Percentiles rank a stretch among this genome's conserved stretches.
These are phyloP conservation scores for Alviniconcha strummeri DNA, from an alignment of 2,888 invertebrate genomes.

Conservation along the genomic window DNA sequence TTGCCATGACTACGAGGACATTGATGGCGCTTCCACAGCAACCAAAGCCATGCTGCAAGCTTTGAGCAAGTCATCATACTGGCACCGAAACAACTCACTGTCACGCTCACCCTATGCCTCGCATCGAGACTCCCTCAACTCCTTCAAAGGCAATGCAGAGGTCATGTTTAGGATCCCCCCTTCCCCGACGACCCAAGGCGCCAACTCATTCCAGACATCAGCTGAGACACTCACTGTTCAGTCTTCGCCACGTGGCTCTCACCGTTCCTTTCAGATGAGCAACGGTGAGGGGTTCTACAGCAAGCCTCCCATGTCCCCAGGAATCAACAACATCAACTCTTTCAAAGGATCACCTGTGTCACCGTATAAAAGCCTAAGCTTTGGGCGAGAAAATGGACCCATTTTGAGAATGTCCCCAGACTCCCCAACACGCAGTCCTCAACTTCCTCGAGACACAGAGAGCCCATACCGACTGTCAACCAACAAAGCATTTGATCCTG, in stretches of 20 bases:
- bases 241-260: constrained; percentile 44
- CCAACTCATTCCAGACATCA: constrained; percentile 44
- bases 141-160: constrained; percentile 45
- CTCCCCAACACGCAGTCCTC: constrained; percentile 42
- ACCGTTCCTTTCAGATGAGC: constrained; percentile 42
- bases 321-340: constrained; percentile 40
- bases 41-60: constrained; percentile 35
- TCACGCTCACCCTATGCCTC: constrained; percentile 41
- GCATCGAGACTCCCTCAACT: constrained; percentile 44
- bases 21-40: constrained; percentile 45
- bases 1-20: constrained; percentile 62
- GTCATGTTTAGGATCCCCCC: constrained; percentile 42
- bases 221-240: constrained; percentile 44
- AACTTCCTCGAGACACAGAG: constrained; percentile 39
- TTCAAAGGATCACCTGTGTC: constrained; percentile 43
- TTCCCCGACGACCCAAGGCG: constrained; percentile 40
- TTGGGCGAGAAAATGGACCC: constrained; percentile 28
- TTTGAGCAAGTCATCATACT: constrained; percentile 43
- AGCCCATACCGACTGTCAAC: constrained; percentile 39
- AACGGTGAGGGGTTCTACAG: constrained; percentile 41
- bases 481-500: constrained; percentile 36
- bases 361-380: constrained; percentile 38
- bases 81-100: constrained; percentile 40
- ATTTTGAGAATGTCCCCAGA: constrained; percentile 38
- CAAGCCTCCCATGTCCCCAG: constrained; percentile 42